A percentile compares a stretch with the other conserved stretches of the same genome.
Conservation (phyloP, 1,140 invertebrate genomes). For the Cylas formicarius region DNA sequence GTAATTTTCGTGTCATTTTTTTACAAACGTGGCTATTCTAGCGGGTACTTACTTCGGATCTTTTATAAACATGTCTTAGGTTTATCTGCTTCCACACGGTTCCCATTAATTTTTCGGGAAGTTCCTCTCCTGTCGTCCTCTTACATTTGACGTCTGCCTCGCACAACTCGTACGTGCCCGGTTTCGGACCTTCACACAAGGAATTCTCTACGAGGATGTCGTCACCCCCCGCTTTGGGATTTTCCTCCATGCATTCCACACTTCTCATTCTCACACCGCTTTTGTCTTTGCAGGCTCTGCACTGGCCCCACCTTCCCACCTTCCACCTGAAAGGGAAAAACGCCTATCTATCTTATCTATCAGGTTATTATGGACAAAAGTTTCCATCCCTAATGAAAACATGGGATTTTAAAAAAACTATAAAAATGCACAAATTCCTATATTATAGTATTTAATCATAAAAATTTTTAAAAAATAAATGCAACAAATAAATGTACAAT, state of each 20-base stretch:
- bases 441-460: too few species aligned
- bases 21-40: background rate
- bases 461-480: too few species aligned
- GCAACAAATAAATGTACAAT: too few species aligned
- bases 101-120: slow-evolving; percentile 24
- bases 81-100: slow-evolving; percentile 30
- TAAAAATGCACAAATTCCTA: too few species aligned
- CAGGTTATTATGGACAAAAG: too few species aligned
- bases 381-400: too few species aligned
- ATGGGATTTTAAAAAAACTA: too few species aligned
- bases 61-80: slow-evolving; percentile 9
- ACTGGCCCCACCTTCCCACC: slow-evolving; percentile 47
- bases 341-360: too few species aligned
- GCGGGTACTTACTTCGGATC: background rate
- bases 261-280: slow-evolving; percentile 40
- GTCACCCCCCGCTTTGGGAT: slow-evolving; percentile 39
- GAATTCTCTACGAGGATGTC: slow-evolving; percentile 42
- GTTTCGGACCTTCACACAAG: slow-evolving; percentile 40
- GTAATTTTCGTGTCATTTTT: too few species aligned
- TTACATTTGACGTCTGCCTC: slow-evolving; percentile 41
- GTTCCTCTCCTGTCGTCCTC: slow-evolving; percentile 16
- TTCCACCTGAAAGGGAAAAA: slow-evolving; percentile 44
- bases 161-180: slow-evolving; percentile 37
- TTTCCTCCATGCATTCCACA: slow-evolving; percentile 45
- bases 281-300: slow-evolving; percentile 44